These are phyloP conservation scores for Entomyzon cyanotis DNA, from an alignment of 2,113 vertebrate species.

Conservation along the genomic window DNA sequence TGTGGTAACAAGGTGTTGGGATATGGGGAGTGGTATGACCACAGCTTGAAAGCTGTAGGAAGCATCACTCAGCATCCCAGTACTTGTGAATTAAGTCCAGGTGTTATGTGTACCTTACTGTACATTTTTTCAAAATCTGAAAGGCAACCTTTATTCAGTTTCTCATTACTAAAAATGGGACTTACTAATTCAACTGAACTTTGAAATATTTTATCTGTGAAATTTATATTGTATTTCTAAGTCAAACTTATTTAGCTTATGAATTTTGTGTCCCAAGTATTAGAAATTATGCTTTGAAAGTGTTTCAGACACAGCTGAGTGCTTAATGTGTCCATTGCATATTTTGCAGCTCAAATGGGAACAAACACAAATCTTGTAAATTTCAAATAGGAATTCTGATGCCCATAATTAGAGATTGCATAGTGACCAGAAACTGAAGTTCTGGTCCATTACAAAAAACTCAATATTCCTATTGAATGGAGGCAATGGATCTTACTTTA, in stretches of 20 bases:
- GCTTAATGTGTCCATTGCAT: not conserved
- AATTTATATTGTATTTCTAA: not conserved
- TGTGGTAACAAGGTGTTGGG: slow-evolving; percentile 10
- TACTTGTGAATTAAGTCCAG: slow-evolving; percentile 23
- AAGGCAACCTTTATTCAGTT: not conserved
- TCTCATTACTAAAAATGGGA: not conserved
- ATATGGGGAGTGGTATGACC: not conserved
- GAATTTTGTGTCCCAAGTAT: not conserved
- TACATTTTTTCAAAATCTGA: not conserved
- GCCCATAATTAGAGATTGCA: not conserved
- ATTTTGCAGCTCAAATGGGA: not conserved
- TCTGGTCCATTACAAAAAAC: not conserved
- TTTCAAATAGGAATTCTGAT: not conserved
- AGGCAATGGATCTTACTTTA: not conserved
- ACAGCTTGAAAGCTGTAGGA: slow-evolving; percentile 4
- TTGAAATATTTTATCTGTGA: not conserved
- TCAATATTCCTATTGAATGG: not conserved
- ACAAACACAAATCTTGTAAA: not conserved
- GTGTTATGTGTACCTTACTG: not conserved
- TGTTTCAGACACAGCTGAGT: not conserved
- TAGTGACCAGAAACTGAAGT: not conserved
- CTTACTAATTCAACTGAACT: not conserved
- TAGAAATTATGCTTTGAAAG: not conserved
- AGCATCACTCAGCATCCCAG: not conserved
- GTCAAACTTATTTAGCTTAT: not conserved